These are phyloP conservation scores for Pseudotriccus pelzelni DNA, from an alignment of 2,797 vertebrate species.

Conservation along the genomic window DNA sequence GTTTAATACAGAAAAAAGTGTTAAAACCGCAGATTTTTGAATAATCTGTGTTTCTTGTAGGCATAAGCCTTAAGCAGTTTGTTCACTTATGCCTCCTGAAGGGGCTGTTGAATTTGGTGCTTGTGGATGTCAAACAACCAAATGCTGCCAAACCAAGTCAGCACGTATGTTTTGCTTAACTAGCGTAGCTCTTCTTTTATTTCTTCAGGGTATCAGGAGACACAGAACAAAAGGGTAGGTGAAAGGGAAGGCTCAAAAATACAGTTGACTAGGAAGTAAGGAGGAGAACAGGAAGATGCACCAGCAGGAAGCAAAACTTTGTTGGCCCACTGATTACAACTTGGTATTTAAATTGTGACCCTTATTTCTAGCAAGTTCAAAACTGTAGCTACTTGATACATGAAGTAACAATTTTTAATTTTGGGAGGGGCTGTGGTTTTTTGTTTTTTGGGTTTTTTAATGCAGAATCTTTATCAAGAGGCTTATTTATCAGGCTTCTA, in stretches of 20 bases:
- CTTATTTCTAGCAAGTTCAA: not conserved
- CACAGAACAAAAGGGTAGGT: not conserved
- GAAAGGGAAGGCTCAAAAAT: not conserved
- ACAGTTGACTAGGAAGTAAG: not conserved
- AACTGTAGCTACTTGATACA: not conserved
- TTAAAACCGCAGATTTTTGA: not conserved
- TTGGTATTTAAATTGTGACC: not conserved
- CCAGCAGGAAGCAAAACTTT: not conserved
- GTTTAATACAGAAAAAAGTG: not conserved
- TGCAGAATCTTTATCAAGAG: not conserved
- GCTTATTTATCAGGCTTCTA: not conserved
- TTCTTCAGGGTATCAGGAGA: not conserved
- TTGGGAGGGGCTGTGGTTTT: no score
- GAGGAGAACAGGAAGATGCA: not conserved
- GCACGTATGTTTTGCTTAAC: not conserved
- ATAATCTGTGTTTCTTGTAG: not conserved
- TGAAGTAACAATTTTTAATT: rapidly evolving
- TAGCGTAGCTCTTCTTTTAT: not conserved
- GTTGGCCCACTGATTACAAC: not conserved
- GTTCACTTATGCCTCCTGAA: not conserved
- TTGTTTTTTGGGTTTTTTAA: not conserved
- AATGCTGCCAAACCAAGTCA: not conserved
- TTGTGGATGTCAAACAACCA: not conserved
- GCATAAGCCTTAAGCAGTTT: not conserved
- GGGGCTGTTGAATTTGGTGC: not conserved